phyloP scores from a whole-genome alignment of 2,113 vertebrate species.

The Pavo muticus region DNA sequence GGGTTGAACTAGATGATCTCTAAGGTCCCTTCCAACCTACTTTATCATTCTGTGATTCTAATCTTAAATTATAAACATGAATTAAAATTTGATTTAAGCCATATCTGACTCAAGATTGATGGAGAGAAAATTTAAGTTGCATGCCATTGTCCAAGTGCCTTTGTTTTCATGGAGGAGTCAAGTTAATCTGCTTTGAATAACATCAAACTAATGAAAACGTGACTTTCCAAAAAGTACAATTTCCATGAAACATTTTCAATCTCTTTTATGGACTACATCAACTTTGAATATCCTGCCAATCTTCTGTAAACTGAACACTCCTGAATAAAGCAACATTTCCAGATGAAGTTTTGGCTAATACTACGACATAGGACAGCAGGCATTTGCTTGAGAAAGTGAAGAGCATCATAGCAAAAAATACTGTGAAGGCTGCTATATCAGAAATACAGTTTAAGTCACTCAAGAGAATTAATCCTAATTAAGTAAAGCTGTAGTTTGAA shows the following conservation, averaged over 20 bases:
- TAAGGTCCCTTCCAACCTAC: too few relatives aligned
- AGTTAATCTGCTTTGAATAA: neutral
- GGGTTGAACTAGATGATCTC: too few relatives aligned
- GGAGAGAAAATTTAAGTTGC: neutral
- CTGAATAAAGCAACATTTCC: neutral
- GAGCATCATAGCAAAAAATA: neutral
- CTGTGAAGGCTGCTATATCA: neutral
- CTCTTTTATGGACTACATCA: neutral
- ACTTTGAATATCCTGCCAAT: neutral
- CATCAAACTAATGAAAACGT: neutral
- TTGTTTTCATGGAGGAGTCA: neutral
- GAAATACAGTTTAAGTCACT: slow-evolving; percentile 10
- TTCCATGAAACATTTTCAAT: neutral
- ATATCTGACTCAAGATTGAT: neutral
- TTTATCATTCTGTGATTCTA: neutral
- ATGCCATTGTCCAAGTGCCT: neutral
- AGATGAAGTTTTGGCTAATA: neutral
- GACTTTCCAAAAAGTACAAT: neutral
- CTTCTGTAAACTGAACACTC: neutral
- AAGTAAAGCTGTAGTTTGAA: slow-evolving; percentile 43
- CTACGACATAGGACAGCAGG: neutral
- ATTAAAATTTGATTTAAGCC: neutral
- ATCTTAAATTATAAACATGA: neutral
- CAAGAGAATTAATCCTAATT: slow-evolving; percentile 36
- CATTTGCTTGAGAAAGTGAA: neutral